Evolutionary conservation across 1,140 invertebrate genomes (phyloP).

Genomic region (Drosophila nikananu): DNA sequence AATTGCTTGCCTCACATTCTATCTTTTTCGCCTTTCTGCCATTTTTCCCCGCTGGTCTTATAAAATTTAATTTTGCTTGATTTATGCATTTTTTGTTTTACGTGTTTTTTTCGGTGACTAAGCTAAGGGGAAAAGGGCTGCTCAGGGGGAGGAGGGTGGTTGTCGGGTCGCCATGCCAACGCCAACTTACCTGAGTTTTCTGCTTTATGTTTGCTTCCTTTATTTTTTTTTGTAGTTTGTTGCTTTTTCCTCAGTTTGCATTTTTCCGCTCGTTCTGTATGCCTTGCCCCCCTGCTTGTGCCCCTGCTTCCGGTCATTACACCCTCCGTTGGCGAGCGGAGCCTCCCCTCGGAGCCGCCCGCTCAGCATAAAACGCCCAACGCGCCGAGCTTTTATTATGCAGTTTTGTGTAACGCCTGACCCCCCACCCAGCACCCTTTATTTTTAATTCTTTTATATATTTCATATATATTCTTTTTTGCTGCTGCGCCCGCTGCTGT

Average conservation of each 20-base stretch:
- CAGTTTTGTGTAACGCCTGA: conserved; percentile 56
- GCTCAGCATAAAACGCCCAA: conserved; percentile 38
- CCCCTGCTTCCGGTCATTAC: conserved; percentile 74
- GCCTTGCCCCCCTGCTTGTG: conserved; percentile 42
- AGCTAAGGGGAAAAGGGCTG: conserved; percentile 5
- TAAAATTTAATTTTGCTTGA: conserved; percentile 79
- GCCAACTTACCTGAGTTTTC: conserved; percentile 65
- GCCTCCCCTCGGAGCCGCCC: conserved; percentile 27
- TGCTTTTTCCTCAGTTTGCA: conserved; percentile 48
- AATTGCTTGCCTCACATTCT: conserved; percentile 59
- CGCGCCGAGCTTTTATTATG: conserved; percentile 63
- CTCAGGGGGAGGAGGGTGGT: conserved; percentile 36
- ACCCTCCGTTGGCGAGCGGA: conserved; percentile 32
- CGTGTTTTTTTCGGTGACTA: conserved; percentile 14
- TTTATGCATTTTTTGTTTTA: conserved; percentile 70
- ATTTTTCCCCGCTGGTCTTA: conserved; percentile 34
- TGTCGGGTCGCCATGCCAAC: conserved; percentile 51
- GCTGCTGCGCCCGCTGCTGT: conserved; percentile 42
- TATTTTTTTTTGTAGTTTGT: conserved; percentile 45
- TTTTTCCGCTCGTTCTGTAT: conserved; percentile 29
- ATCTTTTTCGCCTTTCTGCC: conserved; percentile 36
- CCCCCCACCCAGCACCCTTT: conserved; percentile 26
- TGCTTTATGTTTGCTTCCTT: conserved; percentile 65
- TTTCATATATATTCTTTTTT: conserved; percentile 71
- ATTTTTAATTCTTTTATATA: conserved; percentile 67